A percentile compares a stretch with the other conserved stretches of the same genome.
Evolutionary conservation across 2,797 vertebrate species (phyloP).

Genomic region (Manis javanica): DNA sequence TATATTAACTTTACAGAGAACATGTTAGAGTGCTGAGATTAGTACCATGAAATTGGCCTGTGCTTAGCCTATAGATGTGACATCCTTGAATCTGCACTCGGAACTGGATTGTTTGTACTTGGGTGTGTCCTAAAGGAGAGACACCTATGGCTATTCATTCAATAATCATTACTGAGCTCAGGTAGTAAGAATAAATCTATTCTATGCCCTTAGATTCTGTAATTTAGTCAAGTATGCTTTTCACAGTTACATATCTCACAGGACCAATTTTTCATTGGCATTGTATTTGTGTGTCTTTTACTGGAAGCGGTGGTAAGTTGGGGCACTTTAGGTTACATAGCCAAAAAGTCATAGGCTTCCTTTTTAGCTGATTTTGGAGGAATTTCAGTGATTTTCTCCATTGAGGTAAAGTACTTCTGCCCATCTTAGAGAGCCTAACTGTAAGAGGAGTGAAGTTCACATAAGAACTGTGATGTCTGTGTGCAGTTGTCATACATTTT

Average conservation of each 20-base stretch:
- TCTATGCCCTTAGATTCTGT: neutral
- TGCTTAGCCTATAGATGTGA: neutral
- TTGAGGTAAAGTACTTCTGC: neutral
- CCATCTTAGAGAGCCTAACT: neutral
- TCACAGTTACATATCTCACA: neutral
- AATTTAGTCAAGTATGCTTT: neutral
- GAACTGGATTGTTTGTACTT: neutral
- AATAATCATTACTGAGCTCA: neutral
- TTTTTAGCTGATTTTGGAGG: slow-evolving; percentile 31
- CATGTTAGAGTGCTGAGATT: neutral
- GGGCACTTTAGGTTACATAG: neutral
- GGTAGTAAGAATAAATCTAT: neutral
- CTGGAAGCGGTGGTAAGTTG: neutral
- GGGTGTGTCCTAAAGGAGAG: neutral
- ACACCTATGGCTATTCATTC: neutral
- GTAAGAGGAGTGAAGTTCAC: neutral
- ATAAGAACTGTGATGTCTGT: neutral
- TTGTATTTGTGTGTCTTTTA: neutral
- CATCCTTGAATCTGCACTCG: neutral
- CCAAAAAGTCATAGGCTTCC: neutral
- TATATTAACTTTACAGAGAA: neutral
- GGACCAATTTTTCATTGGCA: neutral
- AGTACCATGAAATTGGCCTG: neutral
- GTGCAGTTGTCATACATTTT: neutral
- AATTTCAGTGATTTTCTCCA: neutral